Conservation (phyloP, 2,113 vertebrate species). For the Synchiropus splendidus region DNA sequence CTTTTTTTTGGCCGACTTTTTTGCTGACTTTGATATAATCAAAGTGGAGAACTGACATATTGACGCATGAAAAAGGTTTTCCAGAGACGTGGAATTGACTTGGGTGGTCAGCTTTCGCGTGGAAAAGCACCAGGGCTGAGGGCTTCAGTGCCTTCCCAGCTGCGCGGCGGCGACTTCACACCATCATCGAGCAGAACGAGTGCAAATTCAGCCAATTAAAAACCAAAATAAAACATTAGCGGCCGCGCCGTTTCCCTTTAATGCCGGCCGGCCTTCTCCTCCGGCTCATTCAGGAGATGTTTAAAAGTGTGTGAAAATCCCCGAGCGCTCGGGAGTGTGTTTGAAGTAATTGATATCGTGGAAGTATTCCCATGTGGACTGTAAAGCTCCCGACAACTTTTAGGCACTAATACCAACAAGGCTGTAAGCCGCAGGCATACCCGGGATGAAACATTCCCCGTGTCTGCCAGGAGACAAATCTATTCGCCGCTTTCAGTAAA, state of each 20-base stretch:
- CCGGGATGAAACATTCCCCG: slow-evolving; percentile 61
- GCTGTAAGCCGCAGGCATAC: slow-evolving; percentile 43
- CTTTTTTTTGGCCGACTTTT: too few species aligned
- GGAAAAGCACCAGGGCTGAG: too few species aligned
- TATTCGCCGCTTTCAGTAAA: slow-evolving; percentile 58
- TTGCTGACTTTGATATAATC: too few species aligned
- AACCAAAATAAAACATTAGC: slow-evolving; percentile 34
- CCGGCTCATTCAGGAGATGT: slow-evolving; percentile 5
- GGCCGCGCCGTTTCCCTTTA: slow-evolving; percentile 33
- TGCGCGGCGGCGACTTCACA: slow-evolving; percentile 30
- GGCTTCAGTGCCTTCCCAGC: background rate
- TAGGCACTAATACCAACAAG: slow-evolving; percentile 52
- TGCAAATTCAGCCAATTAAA: slow-evolving; percentile 47
- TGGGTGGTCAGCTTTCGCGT: too few species aligned
- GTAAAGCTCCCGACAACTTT: slow-evolving; percentile 53
- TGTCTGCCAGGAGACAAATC: slow-evolving; percentile 63
- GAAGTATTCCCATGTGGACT: slow-evolving; percentile 41
- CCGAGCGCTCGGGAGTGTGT: slow-evolving; percentile 14
- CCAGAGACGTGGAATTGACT: too few species aligned
- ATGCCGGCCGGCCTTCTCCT: slow-evolving; percentile 34
- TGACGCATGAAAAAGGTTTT: too few species aligned
- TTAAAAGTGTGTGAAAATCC: slow-evolving; percentile 16
- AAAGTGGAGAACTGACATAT: too few species aligned
- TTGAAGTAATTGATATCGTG: slow-evolving; percentile 41
- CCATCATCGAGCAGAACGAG: slow-evolving; percentile 40